phyloP scores from a whole-genome alignment of 2,888 invertebrate species.

The Apotomis capreana region DNA sequence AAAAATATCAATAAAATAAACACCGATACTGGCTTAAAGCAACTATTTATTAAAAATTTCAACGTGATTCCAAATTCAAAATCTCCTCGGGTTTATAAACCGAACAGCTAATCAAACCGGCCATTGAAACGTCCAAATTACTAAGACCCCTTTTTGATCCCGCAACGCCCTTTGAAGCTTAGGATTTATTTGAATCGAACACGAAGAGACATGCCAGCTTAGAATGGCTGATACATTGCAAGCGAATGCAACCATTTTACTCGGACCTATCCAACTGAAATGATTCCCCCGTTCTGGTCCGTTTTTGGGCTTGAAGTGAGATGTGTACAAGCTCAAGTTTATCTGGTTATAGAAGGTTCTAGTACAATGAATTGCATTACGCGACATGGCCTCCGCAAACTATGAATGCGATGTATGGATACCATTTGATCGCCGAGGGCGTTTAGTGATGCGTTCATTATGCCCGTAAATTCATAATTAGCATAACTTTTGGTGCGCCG shows the following conservation, averaged over 20 bases:
- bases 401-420: slow-evolving; percentile 75
- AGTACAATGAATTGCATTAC: slow-evolving; percentile 80
- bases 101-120: slow-evolving; percentile 63
- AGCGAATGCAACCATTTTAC: slow-evolving; percentile 54
- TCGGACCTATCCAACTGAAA: slow-evolving; percentile 51
- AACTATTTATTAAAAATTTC: not conserved
- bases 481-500: slow-evolving; percentile 37
- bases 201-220: slow-evolving; percentile 50
- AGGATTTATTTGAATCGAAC: slow-evolving; percentile 48
- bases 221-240: slow-evolving; percentile 61
- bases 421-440: slow-evolving; percentile 69
- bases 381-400: slow-evolving; percentile 72
- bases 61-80: slow-evolving; percentile 53
- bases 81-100: slow-evolving; percentile 71
- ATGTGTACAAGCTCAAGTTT: slow-evolving; percentile 50
- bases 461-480: slow-evolving; percentile 58
- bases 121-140: slow-evolving; percentile 59
- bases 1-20: not conserved
- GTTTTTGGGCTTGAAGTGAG: slow-evolving; percentile 45
- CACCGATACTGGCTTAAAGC: not conserved
- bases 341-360: slow-evolving; percentile 63
- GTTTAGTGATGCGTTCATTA: slow-evolving; percentile 43
- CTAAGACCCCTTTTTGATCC: slow-evolving; percentile 45
- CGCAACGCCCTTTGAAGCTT: slow-evolving; percentile 48
- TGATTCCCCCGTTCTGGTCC: slow-evolving; percentile 45